phyloP scores from a whole-genome alignment of 2,888 invertebrate species.

The Coenonympha arcania region DNA sequence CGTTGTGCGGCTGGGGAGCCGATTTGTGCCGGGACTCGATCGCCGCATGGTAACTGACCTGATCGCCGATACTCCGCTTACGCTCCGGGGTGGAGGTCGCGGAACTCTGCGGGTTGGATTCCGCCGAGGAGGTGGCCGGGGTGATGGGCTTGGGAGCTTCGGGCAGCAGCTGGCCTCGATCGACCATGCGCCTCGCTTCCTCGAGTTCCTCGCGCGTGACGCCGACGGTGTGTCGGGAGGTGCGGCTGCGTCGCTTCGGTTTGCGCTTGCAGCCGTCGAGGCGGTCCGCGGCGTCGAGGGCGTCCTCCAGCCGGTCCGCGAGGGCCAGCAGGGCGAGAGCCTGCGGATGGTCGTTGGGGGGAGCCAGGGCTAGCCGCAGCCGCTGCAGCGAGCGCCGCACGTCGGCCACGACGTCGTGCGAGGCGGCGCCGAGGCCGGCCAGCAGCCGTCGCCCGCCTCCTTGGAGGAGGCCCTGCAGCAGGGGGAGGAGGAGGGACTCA shows the following conservation, averaged over 20 bases:
- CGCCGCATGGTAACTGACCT: constrained; percentile 46
- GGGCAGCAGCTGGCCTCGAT: constrained; percentile 54
- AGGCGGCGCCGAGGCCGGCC: constrained; percentile 65
- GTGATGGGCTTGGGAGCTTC: constrained; percentile 39
- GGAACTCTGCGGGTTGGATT: constrained; percentile 41
- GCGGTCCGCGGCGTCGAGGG: constrained; percentile 59
- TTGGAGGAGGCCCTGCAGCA: constrained; percentile 79
- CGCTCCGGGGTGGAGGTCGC: constrained; percentile 48
- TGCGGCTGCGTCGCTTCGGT: constrained; percentile 75
- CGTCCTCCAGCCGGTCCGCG: constrained; percentile 80
- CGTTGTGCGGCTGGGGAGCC: constrained; percentile 44
- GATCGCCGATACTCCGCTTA: constrained; percentile 46
- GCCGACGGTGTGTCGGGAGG: constrained; percentile 85
- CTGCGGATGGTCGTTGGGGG: constrained; percentile 64
- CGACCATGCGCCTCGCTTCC: constrained; percentile 83
- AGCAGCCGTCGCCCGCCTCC: constrained; percentile 58
- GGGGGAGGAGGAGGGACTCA: constrained; percentile 83
- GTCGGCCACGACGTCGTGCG: constrained; percentile 80
- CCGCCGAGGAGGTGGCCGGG: constrained; percentile 45
- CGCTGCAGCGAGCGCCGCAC: constrained; percentile 84
- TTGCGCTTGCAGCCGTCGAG: constrained; percentile 58
- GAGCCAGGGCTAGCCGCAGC: constrained; percentile 81
- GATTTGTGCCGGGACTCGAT: constrained; percentile 43
- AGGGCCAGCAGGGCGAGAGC: constrained; percentile 78
- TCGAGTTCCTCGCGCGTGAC: constrained; percentile 87